Evolutionary conservation across 2,888 invertebrate species (phyloP).

Genomic region (Globia sparganii): DNA sequence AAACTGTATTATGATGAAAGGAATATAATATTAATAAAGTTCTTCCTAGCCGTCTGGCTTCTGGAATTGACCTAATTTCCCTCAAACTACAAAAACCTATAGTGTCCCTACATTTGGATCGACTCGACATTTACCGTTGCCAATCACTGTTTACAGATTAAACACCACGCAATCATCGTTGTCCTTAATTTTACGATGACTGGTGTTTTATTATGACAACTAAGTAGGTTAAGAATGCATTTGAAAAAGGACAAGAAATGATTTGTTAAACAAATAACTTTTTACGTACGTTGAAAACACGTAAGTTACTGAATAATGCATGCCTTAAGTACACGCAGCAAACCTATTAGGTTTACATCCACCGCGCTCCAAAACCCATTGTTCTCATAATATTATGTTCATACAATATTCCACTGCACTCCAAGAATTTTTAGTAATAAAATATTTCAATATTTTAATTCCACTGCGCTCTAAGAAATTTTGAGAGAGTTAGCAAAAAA

Average conservation of each 20-base stretch:
- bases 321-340: too few relatives aligned
- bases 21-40: not conserved
- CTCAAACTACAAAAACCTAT: not conserved
- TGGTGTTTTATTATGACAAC: conserved; percentile 6
- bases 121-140: not conserved
- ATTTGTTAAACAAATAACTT: conserved; percentile 8
- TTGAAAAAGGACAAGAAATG: conserved; percentile 12
- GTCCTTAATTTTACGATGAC: conserved; percentile 12
- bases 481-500: too few relatives aligned
- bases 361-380: too few relatives aligned
- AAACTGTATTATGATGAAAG: not conserved
- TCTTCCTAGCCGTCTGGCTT: not conserved
- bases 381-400: too few relatives aligned
- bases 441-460: too few relatives aligned
- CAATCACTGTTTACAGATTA: conserved; percentile 13
- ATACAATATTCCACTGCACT: too few relatives aligned
- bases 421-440: too few relatives aligned
- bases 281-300: conserved; percentile 4
- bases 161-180: conserved; percentile 25
- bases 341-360: too few relatives aligned
- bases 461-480: too few relatives aligned
- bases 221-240: not conserved
- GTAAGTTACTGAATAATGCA: conserved; percentile 18
- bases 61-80: conserved; percentile 10
- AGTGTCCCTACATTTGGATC: conserved; percentile 11